Base-by-base conservation (phyloP, 1,140 invertebrate species). In the Heterodera carotae region DNA sequence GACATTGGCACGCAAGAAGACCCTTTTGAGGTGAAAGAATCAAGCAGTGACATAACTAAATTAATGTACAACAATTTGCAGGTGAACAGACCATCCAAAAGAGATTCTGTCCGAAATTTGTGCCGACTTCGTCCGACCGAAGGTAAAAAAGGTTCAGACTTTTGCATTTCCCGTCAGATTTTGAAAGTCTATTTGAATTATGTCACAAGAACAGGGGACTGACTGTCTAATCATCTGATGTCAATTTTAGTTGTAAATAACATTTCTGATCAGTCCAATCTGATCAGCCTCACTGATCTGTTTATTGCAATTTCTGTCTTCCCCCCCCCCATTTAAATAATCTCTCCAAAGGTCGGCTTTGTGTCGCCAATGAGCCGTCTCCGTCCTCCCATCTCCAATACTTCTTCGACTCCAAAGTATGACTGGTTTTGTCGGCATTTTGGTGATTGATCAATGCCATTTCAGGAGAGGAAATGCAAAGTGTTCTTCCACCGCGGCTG, bases 401-500 rank as follows among this genome's bases (percentile, higher is more conserved):
- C 48, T 76, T 76, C 75, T 76, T 75, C 75, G 76, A 75, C 29
- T 29, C 34, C 18, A 74, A 76, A 25, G 75, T 66, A 22, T 0
- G 27, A 29, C 3, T 12, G 62, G 22, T 2, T 27, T 29, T 66
- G n/a, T n/a, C n/a, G 10, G 12, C 62, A 34, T 29, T 29, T 27
- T 31, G 29, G 15, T 66, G 27, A 66, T 15, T 66, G 12, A 34
- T 66, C 33, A 3, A n/a, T n/a, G 27, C 15, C 22, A 18, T 31
- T 31, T 12, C 62, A 66, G 62, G 62, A 76, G 43, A 31, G 56
- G 29, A 31, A 75, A 15, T 76, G 75, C 73, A 76, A 76, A 48
- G 75, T 76, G 27, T 78, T 78, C 76, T 78, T 78, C 29, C 64
- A 77, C 39, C 64, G 34, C 33, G 76, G 76, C 74, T 78, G 76